These are phyloP conservation scores for Capromys pilorides DNA, from an alignment of 2,797 vertebrate species.

Conservation along the genomic window DNA sequence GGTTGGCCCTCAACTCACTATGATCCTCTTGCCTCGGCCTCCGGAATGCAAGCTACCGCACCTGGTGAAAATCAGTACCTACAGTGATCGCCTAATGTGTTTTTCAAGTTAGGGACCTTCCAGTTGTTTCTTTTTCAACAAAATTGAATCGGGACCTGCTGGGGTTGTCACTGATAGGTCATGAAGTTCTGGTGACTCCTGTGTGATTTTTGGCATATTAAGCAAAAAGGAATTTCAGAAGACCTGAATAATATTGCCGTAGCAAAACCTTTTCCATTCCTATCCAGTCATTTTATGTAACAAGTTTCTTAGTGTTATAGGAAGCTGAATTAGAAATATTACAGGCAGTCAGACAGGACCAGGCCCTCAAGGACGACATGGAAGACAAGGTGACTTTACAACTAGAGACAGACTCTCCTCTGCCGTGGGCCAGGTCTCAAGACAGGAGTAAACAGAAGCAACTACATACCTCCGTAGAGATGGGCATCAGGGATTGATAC, in stretches of 20 bases:
- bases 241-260: not conserved
- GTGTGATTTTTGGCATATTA: not conserved
- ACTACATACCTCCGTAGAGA: too few species aligned
- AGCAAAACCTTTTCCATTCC: slow-evolving; percentile 14
- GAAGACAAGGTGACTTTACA: too few species aligned
- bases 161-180: not conserved
- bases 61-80: not conserved
- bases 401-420: too few species aligned
- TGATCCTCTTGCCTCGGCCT: not conserved
- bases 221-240: not conserved
- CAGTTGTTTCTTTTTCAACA: slow-evolving; percentile 23
- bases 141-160: slow-evolving; percentile 7
- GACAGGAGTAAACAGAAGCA: too few species aligned
- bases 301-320: too few species aligned
- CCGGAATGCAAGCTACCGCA: too few species aligned
- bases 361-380: too few species aligned
- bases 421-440: too few species aligned
- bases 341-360: too few species aligned
- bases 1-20: not conserved
- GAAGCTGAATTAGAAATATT: too few species aligned
- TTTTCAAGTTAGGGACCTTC: slow-evolving; percentile 48
- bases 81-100: not conserved
- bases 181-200: slow-evolving; percentile 22
- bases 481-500: too few species aligned
- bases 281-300: not conserved